Conservation (phyloP, 2,888 invertebrate genomes). For the Ephialtes manifestator region DNA sequence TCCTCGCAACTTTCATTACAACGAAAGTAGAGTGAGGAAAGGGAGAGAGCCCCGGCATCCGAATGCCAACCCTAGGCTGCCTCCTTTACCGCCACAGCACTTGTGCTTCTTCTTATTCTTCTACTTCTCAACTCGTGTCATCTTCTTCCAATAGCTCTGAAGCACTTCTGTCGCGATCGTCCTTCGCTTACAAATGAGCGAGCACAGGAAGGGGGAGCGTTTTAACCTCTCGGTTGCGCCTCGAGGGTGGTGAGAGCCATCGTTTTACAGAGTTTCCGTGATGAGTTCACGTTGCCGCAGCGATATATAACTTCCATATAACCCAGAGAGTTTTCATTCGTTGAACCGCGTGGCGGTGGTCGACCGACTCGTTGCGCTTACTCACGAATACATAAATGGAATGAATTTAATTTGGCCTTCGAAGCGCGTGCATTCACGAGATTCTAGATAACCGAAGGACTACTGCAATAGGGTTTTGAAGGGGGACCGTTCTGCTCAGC, state of each 20-base stretch:
- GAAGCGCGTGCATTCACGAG: conserved; percentile 39
- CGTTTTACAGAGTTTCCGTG: conserved; percentile 49
- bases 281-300: conserved; percentile 52
- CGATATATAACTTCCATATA: conserved; percentile 49
- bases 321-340: conserved; percentile 36
- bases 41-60: conserved; percentile 9
- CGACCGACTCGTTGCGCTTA: conserved; percentile 24
- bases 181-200: conserved; percentile 55
- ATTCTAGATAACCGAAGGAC: conserved; percentile 19
- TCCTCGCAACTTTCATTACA: conserved; percentile 31
- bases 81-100: conserved; percentile 29
- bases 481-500: conserved; percentile 29
- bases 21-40: conserved; percentile 1
- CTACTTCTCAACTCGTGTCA: conserved; percentile 43
- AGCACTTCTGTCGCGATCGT: conserved; percentile 32
- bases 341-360: not conserved
- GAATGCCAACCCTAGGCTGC: conserved; percentile 2
- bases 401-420: conserved; percentile 37
- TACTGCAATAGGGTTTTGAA: conserved; percentile 9
- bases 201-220: not conserved
- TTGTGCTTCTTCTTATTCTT: conserved; percentile 32
- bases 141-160: conserved; percentile 45
- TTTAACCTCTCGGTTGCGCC: conserved; percentile 11
- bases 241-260: conserved; percentile 38
- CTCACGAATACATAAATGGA: conserved; percentile 31